Percentiles rank a stretch among this genome's conserved stretches.
Conservation (phyloP, 1,140 invertebrate species). For the Schlechtendalia chinensis region DNA sequence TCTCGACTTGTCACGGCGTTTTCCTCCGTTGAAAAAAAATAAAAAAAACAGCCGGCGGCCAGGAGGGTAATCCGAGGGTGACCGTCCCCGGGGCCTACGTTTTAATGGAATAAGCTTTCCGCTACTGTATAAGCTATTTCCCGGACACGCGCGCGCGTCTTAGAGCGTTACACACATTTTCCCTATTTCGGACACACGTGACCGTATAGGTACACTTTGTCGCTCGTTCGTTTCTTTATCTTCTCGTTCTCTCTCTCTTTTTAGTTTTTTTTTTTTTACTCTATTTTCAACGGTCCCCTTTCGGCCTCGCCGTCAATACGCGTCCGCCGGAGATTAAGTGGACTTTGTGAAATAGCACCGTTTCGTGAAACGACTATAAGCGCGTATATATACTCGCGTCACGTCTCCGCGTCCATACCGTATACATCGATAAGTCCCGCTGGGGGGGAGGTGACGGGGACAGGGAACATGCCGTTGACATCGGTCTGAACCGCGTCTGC, state of each 20-base stretch:
- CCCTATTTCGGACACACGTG: neutral
- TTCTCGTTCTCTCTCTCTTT: neutral
- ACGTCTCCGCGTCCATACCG: too few species aligned
- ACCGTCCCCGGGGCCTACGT: neutral
- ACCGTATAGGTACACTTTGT: neutral
- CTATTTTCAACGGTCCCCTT: neutral
- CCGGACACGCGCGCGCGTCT: neutral
- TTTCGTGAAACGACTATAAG: neutral
- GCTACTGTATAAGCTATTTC: neutral
- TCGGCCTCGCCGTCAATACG: neutral
- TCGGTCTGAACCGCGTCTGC: neutral
- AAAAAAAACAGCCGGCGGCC: constrained; percentile 22
- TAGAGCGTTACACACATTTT: neutral
- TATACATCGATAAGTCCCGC: too few species aligned
- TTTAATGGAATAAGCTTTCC: constrained; percentile 47
- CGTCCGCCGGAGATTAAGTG: constrained; percentile 1
- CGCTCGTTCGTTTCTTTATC: neutral
- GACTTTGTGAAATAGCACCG: neutral
- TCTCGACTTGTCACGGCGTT: neutral
- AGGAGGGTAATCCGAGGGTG: neutral
- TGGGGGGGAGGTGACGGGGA: too few species aligned
- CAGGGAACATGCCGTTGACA: neutral
- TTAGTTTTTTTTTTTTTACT: too few species aligned
- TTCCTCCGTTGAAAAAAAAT: neutral
- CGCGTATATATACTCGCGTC: neutral